Percentiles rank a stretch among this genome's conserved stretches.
Evolutionary conservation across 1,140 invertebrate genomes (phyloP).

Genomic region (Diabrotica undecimpunctata): DNA sequence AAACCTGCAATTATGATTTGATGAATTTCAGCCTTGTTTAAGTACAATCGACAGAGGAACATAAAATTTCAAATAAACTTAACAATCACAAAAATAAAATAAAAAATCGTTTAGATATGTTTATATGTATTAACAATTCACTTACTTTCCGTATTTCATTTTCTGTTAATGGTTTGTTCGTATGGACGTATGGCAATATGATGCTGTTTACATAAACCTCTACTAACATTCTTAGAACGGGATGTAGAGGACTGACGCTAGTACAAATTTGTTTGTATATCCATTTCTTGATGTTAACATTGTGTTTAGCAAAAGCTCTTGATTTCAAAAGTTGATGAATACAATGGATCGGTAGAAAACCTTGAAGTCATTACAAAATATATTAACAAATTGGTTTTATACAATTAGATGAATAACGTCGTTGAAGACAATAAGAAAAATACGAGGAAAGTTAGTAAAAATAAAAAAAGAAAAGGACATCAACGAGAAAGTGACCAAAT

Average conservation of each 20-base stretch:
- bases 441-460: too few species aligned
- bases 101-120: too few species aligned
- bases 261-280: constrained; percentile 91
- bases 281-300: constrained; percentile 92
- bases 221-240: constrained; percentile 87
- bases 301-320: constrained; percentile 92
- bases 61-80: too few species aligned
- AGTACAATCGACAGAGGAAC: too few species aligned
- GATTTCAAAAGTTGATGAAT: constrained; percentile 95
- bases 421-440: too few species aligned
- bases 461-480: too few species aligned
- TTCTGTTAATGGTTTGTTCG: constrained; percentile 89
- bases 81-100: too few species aligned
- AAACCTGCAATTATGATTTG: constrained; percentile 51
- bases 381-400: background rate
- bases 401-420: too few species aligned
- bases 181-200: constrained; percentile 68
- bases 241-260: constrained; percentile 83
- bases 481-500: too few species aligned
- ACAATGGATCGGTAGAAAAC: constrained; percentile 95
- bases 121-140: too few species aligned
- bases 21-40: too few species aligned
- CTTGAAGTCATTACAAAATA: constrained; percentile 5
- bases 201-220: constrained; percentile 96
- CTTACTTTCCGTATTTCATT: constrained; percentile 74